A percentile compares a stretch with the other conserved stretches of the same genome.
Evolutionary conservation across 2,797 vertebrate genomes (phyloP).

Genomic region (Halcyon smyrnensis): DNA sequence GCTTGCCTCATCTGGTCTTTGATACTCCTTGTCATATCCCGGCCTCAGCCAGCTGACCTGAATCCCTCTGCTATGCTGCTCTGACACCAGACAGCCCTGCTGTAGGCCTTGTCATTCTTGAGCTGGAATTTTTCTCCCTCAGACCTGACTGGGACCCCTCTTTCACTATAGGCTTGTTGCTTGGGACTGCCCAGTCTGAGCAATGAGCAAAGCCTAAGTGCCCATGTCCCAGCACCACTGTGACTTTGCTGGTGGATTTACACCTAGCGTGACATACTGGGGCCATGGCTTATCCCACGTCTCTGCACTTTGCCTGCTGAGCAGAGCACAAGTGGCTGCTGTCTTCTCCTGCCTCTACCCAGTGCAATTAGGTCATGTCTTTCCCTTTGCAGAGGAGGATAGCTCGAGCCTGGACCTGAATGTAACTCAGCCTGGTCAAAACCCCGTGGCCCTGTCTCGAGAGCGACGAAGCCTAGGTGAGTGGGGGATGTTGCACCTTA

Average conservation of each 20-base stretch:
- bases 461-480: constrained; percentile 81
- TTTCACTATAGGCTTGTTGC: background rate
- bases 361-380: background rate
- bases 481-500: background rate
- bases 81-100: background rate
- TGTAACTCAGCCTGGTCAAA: constrained; percentile 21
- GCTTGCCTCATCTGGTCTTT: background rate
- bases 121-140: background rate
- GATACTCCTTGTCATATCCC: background rate
- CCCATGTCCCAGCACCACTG: background rate
- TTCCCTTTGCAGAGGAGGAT: constrained; percentile 73
- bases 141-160: background rate
- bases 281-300: rapidly evolving
- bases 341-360: background rate
- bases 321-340: background rate
- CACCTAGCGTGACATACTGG: rapidly evolving
- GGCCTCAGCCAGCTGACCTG: background rate
- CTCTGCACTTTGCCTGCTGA: background rate
- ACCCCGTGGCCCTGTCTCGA: constrained; percentile 55
- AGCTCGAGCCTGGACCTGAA: constrained; percentile 68
- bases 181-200: background rate
- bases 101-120: background rate
- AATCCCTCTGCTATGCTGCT: background rate
- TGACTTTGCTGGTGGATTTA: background rate
- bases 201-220: background rate